phyloP scores from a whole-genome alignment of 2,113 vertebrate genomes.

The Laticauda colubrina region DNA sequence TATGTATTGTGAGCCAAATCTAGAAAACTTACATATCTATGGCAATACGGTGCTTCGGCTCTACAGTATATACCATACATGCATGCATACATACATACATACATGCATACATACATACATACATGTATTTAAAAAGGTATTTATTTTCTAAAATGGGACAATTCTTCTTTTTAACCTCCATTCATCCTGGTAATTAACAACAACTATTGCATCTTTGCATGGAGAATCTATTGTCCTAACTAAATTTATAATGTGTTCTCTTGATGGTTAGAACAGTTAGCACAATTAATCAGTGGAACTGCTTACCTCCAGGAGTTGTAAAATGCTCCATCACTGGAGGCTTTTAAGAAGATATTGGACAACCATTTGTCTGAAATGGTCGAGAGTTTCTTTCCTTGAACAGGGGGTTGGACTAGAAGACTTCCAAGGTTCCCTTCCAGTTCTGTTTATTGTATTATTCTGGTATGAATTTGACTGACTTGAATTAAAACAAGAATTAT shows the following conservation, averaged over 20 bases:
- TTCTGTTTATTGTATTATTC: not conserved
- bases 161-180: slow-evolving; percentile 39
- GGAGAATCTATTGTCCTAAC: slow-evolving; percentile 33
- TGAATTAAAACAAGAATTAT: slow-evolving; percentile 38
- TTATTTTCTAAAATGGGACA: slow-evolving; percentile 50
- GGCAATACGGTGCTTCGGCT: slow-evolving; percentile 44
- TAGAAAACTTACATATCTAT: not conserved
- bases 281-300: no score
- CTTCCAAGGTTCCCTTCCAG: not conserved
- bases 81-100: no score
- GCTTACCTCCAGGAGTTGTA: no score
- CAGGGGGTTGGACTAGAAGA: not conserved
- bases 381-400: no score
- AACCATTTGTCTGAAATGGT: no score
- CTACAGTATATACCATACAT: not conserved
- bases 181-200: not conserved
- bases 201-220: slow-evolving; percentile 24
- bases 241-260: slow-evolving; percentile 11
- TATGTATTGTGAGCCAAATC: not conserved
- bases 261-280: not conserved
- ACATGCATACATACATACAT: no score
- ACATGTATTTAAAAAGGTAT: slow-evolving; percentile 22
- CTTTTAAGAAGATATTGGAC: no score
- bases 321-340: no score
- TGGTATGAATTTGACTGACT: slow-evolving; percentile 31